Percentiles rank a stretch among this genome's conserved stretches.
These are phyloP conservation scores for Saccostrea cuccullata DNA, from an alignment of 1,140 invertebrate species.

Conservation along the genomic window DNA sequence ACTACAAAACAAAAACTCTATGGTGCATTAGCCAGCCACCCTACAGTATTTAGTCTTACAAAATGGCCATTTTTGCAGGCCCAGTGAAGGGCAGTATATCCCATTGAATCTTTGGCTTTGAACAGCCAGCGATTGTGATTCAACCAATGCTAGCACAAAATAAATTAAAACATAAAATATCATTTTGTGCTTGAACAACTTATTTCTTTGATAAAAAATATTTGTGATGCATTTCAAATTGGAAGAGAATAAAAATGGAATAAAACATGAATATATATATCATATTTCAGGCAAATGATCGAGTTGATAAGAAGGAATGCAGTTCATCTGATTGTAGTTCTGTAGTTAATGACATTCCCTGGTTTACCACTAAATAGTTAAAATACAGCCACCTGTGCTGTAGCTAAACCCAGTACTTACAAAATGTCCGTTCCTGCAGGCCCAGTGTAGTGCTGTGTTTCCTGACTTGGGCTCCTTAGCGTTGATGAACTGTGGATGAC, in stretches of 20 bases:
- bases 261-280: too few relatives aligned
- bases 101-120: conserved; percentile 72
- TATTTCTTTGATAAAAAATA: too few relatives aligned
- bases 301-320: too few relatives aligned
- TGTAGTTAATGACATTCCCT: too few relatives aligned
- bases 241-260: too few relatives aligned
- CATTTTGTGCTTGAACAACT: too few relatives aligned
- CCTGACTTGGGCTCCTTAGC: conserved; percentile 72
- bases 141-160: conserved; percentile 16
- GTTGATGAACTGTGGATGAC: conserved; percentile 74
- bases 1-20: background rate
- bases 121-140: conserved; percentile 52
- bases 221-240: too few relatives aligned
- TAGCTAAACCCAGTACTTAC: conserved; percentile 60
- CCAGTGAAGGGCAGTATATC: conserved; percentile 75
- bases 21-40: conserved; percentile 13
- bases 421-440: conserved; percentile 73
- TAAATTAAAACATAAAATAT: background rate
- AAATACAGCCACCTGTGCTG: background rate
- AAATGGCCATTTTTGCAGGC: conserved; percentile 73
- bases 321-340: too few relatives aligned
- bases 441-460: conserved; percentile 75
- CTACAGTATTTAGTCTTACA: conserved; percentile 65
- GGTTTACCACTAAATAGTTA: too few relatives aligned
- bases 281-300: too few relatives aligned